Evolutionary conservation across 2,888 invertebrate species (phyloP).

Genomic region (Ophion costatus): DNA sequence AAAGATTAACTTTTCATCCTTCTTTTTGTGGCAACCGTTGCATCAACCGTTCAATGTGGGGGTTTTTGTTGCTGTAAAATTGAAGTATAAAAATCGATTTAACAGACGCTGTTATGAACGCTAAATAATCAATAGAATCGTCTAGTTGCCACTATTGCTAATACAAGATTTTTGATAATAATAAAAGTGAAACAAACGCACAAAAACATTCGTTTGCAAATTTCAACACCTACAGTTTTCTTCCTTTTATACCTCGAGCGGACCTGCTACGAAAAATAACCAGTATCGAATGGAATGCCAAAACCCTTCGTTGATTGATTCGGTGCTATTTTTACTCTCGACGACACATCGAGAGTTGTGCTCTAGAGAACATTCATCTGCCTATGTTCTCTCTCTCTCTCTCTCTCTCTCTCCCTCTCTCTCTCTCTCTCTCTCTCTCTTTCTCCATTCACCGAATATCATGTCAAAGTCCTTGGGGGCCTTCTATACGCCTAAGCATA

Average conservation of each 20-base stretch:
- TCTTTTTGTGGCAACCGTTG: background rate
- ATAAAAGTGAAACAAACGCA: too few species aligned
- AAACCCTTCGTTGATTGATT: constrained; percentile 45
- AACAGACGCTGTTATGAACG: background rate
- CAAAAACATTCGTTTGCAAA: too few species aligned
- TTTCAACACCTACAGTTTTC: too few species aligned
- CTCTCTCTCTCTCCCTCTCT: constrained; percentile 12
- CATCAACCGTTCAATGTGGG: background rate
- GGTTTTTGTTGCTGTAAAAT: background rate
- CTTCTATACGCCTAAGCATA: constrained; percentile 15
- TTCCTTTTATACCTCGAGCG: background rate
- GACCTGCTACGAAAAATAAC: constrained; percentile 1
- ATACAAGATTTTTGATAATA: too few species aligned
- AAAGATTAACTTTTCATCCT: background rate
- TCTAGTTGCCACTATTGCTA: too few species aligned
- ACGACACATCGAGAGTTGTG: constrained; percentile 46
- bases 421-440: background rate
- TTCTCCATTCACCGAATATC: constrained; percentile 29
- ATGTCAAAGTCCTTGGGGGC: constrained; percentile 52
- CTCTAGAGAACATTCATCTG: constrained; percentile 7
- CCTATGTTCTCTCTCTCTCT: background rate
- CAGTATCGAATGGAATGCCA: constrained; percentile 34
- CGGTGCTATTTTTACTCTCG: constrained; percentile 52
- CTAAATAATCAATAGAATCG: background rate
- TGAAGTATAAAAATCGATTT: background rate